These are phyloP conservation scores for Mus spretus DNA, from an alignment of 2,797 vertebrate genomes.

Conservation along the genomic window DNA sequence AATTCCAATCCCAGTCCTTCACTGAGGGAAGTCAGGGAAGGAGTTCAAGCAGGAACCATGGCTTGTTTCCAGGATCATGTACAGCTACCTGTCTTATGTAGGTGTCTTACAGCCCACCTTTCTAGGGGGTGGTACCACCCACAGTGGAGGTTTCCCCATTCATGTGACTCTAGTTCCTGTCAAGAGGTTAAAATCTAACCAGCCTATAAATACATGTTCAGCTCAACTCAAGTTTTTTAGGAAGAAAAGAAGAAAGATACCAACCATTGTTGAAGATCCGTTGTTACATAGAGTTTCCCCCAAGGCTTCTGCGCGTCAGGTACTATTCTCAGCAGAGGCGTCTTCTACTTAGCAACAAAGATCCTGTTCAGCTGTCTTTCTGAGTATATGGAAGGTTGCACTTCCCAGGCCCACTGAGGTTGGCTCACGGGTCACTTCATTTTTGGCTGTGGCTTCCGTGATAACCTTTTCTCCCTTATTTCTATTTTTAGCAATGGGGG, in stretches of 20 bases:
- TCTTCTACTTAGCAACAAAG: not conserved
- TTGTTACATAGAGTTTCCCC: not conserved
- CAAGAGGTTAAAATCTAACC: not conserved
- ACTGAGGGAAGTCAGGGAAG: not conserved
- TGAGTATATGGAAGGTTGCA: not conserved
- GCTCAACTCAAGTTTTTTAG: not conserved
- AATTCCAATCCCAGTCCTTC: not conserved
- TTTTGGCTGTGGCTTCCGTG: not conserved
- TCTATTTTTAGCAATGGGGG: not conserved
- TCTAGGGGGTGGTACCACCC: not conserved
- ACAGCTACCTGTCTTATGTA: not conserved
- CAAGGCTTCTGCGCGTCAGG: not conserved
- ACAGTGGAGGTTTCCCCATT: not conserved
- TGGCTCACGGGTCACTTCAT: not conserved
- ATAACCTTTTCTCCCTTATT: not conserved
- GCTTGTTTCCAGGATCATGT: not conserved
- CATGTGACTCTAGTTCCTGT: not conserved
- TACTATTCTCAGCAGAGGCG: not conserved
- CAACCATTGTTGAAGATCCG: not conserved
- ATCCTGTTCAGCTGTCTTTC: not conserved
- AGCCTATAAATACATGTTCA: not conserved
- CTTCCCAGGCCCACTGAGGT: not conserved
- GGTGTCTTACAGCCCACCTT: not conserved
- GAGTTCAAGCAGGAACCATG: not conserved
- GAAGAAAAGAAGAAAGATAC: not conserved